Evolutionary conservation across 2,113 vertebrate species (phyloP).

Genomic region (Shinisaurus crocodilurus): DNA sequence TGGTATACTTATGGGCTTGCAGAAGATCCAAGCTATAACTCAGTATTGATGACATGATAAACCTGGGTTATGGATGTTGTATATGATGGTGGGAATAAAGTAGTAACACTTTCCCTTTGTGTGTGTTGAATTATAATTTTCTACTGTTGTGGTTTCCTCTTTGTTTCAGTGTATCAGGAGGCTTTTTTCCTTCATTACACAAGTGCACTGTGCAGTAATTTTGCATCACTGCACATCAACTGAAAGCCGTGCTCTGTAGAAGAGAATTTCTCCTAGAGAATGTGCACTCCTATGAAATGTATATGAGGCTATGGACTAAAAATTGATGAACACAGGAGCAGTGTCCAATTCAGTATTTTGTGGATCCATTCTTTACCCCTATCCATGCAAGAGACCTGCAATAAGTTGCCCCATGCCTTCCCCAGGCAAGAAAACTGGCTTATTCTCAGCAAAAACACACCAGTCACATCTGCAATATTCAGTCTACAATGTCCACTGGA

Average conservation of each 20-base stretch:
- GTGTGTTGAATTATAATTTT: constrained; percentile 21
- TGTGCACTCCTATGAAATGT: background rate
- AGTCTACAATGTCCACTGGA: background rate
- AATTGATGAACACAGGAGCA: background rate
- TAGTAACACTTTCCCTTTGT: constrained; percentile 28
- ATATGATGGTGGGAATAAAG: background rate
- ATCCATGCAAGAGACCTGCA: background rate
- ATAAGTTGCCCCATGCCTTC: background rate
- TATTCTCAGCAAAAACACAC: background rate
- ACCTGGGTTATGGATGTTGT: constrained; percentile 20
- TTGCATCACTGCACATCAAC: background rate
- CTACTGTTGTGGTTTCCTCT: background rate
- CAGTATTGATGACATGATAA: constrained; percentile 18
- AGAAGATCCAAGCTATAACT: constrained; percentile 14
- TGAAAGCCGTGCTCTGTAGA: background rate
- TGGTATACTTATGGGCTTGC: constrained; percentile 17
- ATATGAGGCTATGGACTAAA: background rate
- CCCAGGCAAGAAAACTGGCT: background rate
- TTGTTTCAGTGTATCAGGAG: background rate
- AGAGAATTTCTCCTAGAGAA: background rate
- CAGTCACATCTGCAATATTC: background rate
- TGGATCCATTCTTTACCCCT: background rate
- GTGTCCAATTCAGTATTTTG: background rate
- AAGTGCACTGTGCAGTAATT: too few relatives aligned
- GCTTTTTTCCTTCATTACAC: too few relatives aligned